phyloP scores from a whole-genome alignment of 1,140 invertebrate species.

The Reticulitermes speratus region DNA sequence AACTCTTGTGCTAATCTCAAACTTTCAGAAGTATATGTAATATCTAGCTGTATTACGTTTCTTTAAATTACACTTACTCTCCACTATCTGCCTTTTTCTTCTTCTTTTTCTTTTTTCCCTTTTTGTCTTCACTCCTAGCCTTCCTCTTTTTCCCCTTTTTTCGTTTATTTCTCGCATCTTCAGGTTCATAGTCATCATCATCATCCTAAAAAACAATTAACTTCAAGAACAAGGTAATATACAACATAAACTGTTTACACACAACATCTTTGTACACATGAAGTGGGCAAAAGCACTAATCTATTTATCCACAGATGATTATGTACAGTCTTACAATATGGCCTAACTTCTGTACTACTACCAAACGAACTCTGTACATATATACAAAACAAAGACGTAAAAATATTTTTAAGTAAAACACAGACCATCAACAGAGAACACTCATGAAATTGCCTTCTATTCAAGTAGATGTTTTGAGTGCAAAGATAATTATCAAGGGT shows the following conservation, averaged over 20 bases:
- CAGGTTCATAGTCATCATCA: conserved; percentile 83
- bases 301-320: neutral
- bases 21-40: no score
- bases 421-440: no score
- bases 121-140: conserved; percentile 81
- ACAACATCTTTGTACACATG: neutral
- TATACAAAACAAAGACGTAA: no score
- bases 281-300: no score
- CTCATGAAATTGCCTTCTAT: no score
- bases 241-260: neutral
- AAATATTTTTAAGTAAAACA: no score
- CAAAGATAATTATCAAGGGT: no score
- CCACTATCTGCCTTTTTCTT: conserved; percentile 89
- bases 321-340: neutral
- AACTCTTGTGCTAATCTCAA: no score
- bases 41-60: neutral
- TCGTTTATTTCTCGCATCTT: conserved; percentile 73
- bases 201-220: conserved; percentile 52
- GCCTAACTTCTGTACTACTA: no score
- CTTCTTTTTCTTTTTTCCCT: conserved; percentile 90
- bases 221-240: neutral
- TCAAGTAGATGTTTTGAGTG: no score
- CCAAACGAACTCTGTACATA: no score
- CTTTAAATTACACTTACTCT: conserved; percentile 59
- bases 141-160: conserved; percentile 91